Base-by-base conservation (phyloP, 2,113 vertebrate genomes). In the Cavia aperea region DNA sequence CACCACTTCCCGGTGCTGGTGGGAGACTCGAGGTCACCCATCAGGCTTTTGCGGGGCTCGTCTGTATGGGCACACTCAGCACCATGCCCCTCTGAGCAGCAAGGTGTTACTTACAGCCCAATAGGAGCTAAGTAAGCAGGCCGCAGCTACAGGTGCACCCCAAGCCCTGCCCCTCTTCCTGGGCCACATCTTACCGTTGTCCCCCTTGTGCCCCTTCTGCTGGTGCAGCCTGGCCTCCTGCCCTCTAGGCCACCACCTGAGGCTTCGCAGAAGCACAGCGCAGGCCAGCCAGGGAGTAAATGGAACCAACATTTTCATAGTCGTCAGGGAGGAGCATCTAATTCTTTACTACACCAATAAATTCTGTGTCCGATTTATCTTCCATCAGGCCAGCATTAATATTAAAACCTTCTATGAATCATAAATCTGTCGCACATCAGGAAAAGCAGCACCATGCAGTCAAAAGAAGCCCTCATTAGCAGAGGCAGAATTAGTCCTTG, bases 351-450 rank as follows among this genome's bases (percentile, higher is more conserved):
- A 2, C 0, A 0, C 33, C 93, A 66, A 93, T 96, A 96, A 96
- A 96, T 96, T 66, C 93, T 46, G 62, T n/a, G 75, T 66, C 95
- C 12, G 36, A 93, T 95, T 95, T 93, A 96, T 95, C 96, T 94
- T 73, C 72, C 62, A 36, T 95, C 93, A 92, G 0, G 0, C 81
- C 88, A 60, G 86, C 77, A 63, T 89, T 92, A 95, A 96, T 62
- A 87, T 93, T 86, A 93, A 84, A 36, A 72, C 43, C 91, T 62
- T 77, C 70, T 43, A 54, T 12, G 89, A 94, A 36, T 86, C 94
- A 92, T 95, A 92, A 94, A 95, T 96, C 93, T 83, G 31, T 51
- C 88, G 36, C 14, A n/a, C 18, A 75, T 70, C 89, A 65, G 11
- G 58, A 79, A 78, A 87, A 91, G 75, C 54, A 79, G 90, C 39